Evolutionary conservation across 2,797 vertebrate genomes (phyloP).

Genomic region (Macropodus opercularis): DNA sequence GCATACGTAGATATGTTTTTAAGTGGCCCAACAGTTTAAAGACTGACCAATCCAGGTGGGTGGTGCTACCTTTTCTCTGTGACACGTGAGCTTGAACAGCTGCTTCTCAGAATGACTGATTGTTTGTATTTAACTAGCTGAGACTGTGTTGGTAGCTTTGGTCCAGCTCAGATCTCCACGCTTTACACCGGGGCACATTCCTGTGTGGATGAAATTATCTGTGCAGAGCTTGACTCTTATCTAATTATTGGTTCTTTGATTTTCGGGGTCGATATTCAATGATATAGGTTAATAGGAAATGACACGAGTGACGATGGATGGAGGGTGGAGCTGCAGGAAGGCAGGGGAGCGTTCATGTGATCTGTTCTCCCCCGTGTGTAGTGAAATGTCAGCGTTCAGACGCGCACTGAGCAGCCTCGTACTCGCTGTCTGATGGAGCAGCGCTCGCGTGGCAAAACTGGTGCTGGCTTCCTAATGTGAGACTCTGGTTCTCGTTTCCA

Average conservation of each 20-base stretch:
- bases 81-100: background rate
- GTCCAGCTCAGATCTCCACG: background rate
- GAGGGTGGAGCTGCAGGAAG: slow-evolving; percentile 20
- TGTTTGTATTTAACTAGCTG: slow-evolving; percentile 8
- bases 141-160: slow-evolving; percentile 7
- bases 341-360: slow-evolving; percentile 3
- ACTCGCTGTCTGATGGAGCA: slow-evolving; percentile 19
- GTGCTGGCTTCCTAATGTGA: background rate
- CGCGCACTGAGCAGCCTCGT: background rate
- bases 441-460: slow-evolving; percentile 11
- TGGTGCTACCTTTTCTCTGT: background rate
- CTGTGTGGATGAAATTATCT: slow-evolving; percentile 22
- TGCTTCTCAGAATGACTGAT: slow-evolving; percentile 4
- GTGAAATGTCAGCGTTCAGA: slow-evolving; percentile 31
- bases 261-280: slow-evolving; percentile 15
- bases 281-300: slow-evolving; percentile 19
- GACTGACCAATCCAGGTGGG: background rate
- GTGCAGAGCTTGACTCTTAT: slow-evolving; percentile 13
- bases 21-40: background rate
- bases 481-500: background rate
- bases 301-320: slow-evolving; percentile 6
- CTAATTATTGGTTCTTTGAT: slow-evolving; percentile 15
- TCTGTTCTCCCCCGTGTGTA: slow-evolving; percentile 24
- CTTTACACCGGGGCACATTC: background rate
- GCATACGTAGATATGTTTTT: background rate